Base-by-base conservation (phyloP, 2,888 invertebrate species). In the Nyleta sp. region DNA sequence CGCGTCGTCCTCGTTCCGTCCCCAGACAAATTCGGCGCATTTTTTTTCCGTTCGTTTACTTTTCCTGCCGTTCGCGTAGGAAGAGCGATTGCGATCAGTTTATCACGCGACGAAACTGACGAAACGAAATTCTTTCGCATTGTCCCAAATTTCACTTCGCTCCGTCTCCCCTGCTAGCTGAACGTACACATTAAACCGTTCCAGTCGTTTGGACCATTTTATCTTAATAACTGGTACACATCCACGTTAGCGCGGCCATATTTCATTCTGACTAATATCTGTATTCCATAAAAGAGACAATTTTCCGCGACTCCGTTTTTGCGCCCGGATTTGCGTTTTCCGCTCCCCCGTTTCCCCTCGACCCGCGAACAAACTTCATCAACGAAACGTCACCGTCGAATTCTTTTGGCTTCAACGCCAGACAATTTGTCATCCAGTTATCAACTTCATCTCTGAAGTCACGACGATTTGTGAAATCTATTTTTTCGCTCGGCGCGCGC, bases 101-200 rank as follows among this genome's bases (percentile, higher is more conserved):
- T 53, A 52, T 53, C 53, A 53, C 44, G 13, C 31, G 8, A 35
- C 10, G 17, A 42, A 53, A 65, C 33, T 53, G 53, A 53, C 65
- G 50, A 44, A 65, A 65, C 40, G 38, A 18, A 64, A 65, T 64
- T 64, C 42, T 65, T 52, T 53, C 52, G 33, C 65, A 42, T 53
- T 67, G 67, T 55, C 31, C 55, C 33, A 11, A 42, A 55, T 44
- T 67, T 67, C 55, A 46, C 46, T 67, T 24, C 20, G n/a, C 55
- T 46, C 15, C 67, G 15, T 35, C 35, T 24, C 20, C 17, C n/a
- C 44, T 20, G 15, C 22, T n/a, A 35, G 15, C 17, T 22, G 42
- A 40, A 52, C 46, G 46, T 35, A 48, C 15, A 48, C 18, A 15
- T 15, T 48, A 35, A 22, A 22, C 35, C n/a, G 31, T 60, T 60